Evolutionary conservation across 2,797 vertebrate species (phyloP).

Genomic region (Syndactyla subalaris): DNA sequence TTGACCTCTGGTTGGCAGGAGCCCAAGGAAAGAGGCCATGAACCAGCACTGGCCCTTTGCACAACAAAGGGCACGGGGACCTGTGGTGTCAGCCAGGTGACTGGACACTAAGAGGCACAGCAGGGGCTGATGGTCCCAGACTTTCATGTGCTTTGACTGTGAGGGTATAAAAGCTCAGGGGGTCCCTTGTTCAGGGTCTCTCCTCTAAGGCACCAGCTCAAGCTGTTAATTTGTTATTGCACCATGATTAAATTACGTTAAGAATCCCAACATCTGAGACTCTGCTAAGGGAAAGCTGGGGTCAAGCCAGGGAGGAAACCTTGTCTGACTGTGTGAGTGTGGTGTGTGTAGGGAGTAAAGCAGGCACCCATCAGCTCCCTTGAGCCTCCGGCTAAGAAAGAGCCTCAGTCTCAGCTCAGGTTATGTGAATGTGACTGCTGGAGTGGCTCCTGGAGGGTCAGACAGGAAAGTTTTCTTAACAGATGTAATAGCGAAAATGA

Average conservation of each 20-base stretch:
- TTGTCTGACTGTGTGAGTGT: not conserved
- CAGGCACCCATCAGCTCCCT: not conserved
- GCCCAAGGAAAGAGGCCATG: not conserved
- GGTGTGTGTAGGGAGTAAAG: not conserved
- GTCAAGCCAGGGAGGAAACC: not conserved
- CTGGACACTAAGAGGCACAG: not conserved
- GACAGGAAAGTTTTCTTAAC: not conserved
- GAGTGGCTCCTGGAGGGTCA: not conserved
- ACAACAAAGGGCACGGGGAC: not conserved
- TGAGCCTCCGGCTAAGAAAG: accelerated
- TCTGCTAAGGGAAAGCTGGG: not conserved
- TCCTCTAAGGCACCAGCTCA: accelerated
- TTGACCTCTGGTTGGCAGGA: not conserved
- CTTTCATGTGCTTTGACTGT: not conserved
- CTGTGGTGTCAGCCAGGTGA: not conserved
- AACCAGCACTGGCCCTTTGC: not conserved
- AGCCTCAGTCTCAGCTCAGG: not conserved
- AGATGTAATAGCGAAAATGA: not conserved
- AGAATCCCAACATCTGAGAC: not conserved
- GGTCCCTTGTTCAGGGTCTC: too few species aligned
- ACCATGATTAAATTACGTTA: not conserved
- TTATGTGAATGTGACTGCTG: not conserved
- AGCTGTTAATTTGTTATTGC: not conserved
- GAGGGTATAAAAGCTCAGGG: not conserved
- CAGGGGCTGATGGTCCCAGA: not conserved